Base-by-base conservation (phyloP, 2,888 invertebrate species). In the Actias luna region DNA sequence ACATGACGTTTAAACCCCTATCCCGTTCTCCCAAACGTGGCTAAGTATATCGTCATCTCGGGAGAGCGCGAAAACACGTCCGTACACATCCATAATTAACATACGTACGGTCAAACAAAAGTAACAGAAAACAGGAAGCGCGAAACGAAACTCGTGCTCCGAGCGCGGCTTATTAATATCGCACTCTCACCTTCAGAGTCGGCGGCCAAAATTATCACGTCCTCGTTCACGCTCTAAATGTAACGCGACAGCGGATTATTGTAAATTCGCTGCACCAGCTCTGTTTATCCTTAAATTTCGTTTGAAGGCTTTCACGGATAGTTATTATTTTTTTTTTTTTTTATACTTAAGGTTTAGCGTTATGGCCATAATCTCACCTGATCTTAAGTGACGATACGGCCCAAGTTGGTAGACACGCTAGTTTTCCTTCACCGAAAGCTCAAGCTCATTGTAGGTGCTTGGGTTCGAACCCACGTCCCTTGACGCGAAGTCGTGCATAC, bases 161-260 rank as follows among this genome's bases (percentile, higher is more conserved):
- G 61, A 62, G 35, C 46, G 35, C 33, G 25, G 25, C 16, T 35
- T 62, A 46, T 62, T 58, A 62, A 62, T 62, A 62, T 35, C 22
- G 29, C 58, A 63, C 63, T 59, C 87, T 90, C 88, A 89, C 91
- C 90, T 91, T 90, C 88, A 76, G n/a, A n/a, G 78, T 79, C 74
- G 78, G 77, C 81, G 80, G 81, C 89, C 90, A 85, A 89, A 91
- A 89, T 90, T 89, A 90, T 84, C 84, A 80, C 84, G 83, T 77
- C 72, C 69, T 64, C 59, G 61, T 22, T 46, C 62, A 61, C 66
- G 73, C 67, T 25, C 52, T 63, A 61, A 67, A 66, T 39, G 35
- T 68, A 27, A 66, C 63, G 76, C 62, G 39, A 10, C 8, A 67
- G 77, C 80, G 77, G 42, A 42, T 0, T 42, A 18, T 42, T 42